Percentiles rank a stretch among this genome's conserved stretches.
These are phyloP conservation scores for Pseudochromis fuscus DNA, from an alignment of 2,797 vertebrate genomes.

Conservation along the genomic window DNA sequence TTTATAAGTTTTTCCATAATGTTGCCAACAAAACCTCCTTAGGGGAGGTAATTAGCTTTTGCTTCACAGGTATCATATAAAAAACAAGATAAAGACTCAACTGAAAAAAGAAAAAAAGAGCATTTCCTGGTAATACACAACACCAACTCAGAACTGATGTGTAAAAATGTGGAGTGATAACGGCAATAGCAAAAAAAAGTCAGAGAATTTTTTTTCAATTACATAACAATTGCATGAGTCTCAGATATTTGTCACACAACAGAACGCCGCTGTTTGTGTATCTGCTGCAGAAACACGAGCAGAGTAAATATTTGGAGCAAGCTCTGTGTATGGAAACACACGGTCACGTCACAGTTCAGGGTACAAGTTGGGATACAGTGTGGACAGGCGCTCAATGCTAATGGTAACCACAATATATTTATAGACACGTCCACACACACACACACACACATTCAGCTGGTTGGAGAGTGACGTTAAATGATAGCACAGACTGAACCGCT, in stretches of 20 bases:
- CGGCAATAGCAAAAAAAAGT: background rate
- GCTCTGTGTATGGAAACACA: conserved; percentile 48
- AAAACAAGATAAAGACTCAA: no score
- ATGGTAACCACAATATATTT: conserved; percentile 21
- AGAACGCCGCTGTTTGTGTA: background rate
- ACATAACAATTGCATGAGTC: background rate
- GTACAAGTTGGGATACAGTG: conserved; percentile 20
- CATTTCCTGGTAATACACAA: background rate
- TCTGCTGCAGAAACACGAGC: conserved; percentile 27
- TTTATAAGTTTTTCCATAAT: no score
- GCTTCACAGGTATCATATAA: background rate
- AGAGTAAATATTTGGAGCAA: conserved; percentile 49
- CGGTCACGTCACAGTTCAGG: conserved; percentile 30
- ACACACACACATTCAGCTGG: background rate
- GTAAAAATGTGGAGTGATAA: background rate
- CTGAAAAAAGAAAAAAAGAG: background rate
- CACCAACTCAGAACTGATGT: background rate
- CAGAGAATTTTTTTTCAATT: background rate
- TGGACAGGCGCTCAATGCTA: conserved; percentile 12
- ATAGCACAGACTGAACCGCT: conserved; percentile 29
- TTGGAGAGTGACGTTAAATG: conserved; percentile 30
- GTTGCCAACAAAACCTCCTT: no score
- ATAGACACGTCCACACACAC: conserved; percentile 6
- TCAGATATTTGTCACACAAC: conserved; percentile 8
- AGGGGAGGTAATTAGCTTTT: background rate